Base-by-base conservation (phyloP, 2,797 vertebrate species). In the Mus spretus region DNA sequence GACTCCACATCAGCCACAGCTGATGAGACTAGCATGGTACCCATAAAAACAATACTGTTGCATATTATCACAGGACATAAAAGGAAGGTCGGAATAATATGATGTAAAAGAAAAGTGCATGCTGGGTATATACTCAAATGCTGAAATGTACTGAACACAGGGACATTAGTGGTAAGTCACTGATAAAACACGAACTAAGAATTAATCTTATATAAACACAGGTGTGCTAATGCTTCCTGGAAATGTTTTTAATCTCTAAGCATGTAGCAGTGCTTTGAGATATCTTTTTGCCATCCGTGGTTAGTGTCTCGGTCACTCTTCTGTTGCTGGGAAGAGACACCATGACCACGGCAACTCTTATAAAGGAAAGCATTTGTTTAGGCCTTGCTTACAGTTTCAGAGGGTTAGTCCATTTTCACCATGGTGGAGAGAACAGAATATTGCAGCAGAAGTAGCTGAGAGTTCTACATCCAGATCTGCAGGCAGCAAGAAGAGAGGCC, bases 61-160 rank as follows among this genome's bases (percentile, higher is more conserved):
- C 19, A 47, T 84, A 53, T 78, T 89, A 92, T n/a, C 61, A 91
- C 94, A 94, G 63, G 57, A 87, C 6, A 75, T 22, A 67, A 89
- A 75, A 70, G 44, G 19, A 50, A 31, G 53, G 47, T 61, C 40
- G 15, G 91, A 67, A 0, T 96, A 78, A 89, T 74, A 13, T 3
- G 67, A 34, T 55, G 91, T 19, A 84, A 95, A 65, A 85, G 40
- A 92, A 96, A 95, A 96, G 87, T 34, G 6, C 4, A 26, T 31
- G 72, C n/a, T 85, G 47, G 61, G 19, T 85, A 63, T n/a, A 72
- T n/a, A 77, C 95, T 2, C 59, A 88, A 13, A 92, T 31, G 34
- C 10, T 44, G 82, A 95, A 94, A 85, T 87, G 26, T 14, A 72
- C 9, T n/a, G 13, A 67, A 19, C 24, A 74, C 8, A 67, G 79